Evolutionary conservation across 2,797 vertebrate genomes (phyloP).

Genomic region (Eidolon dupreanum): DNA sequence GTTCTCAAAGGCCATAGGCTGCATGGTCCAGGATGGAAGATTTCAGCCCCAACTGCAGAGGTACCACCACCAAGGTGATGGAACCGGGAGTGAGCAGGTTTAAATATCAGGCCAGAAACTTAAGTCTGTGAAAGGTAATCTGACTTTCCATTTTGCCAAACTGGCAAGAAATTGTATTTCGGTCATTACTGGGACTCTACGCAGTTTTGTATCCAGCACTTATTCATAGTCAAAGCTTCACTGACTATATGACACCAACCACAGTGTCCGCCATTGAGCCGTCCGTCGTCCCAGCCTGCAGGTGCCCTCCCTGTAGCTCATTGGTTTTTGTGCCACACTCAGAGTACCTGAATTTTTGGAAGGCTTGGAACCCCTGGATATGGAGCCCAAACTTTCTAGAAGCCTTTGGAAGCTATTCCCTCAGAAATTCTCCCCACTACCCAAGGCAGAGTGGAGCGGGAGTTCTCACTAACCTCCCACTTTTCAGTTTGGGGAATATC

Average conservation of each 20-base stretch:
- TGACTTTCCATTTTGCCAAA: not conserved
- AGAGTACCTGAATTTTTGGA: not conserved
- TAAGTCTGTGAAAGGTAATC: not conserved
- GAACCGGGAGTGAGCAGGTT: not conserved
- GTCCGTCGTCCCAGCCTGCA: not conserved
- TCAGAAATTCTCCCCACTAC: not conserved
- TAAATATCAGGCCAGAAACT: not conserved
- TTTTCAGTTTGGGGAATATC: not conserved
- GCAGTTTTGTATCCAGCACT: not conserved
- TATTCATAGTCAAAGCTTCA: not conserved
- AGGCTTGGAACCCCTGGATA: not conserved
- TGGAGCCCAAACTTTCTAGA: not conserved
- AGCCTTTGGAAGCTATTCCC: not conserved
- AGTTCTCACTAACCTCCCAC: not conserved
- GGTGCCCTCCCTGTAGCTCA: not conserved
- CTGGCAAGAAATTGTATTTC: not conserved
- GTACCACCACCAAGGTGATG: not conserved
- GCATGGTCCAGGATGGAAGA: not conserved
- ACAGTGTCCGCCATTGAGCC: not conserved
- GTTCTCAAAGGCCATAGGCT: not conserved
- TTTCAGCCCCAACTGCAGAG: not conserved
- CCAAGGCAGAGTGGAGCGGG: not conserved
- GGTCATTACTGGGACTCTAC: not conserved
- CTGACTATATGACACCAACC: not conserved
- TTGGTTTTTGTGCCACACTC: not conserved